Evolutionary conservation across 2,113 vertebrate species (phyloP), one percentile per base, ranked within the genome.

Genomic region (Athene noctua): DNA sequence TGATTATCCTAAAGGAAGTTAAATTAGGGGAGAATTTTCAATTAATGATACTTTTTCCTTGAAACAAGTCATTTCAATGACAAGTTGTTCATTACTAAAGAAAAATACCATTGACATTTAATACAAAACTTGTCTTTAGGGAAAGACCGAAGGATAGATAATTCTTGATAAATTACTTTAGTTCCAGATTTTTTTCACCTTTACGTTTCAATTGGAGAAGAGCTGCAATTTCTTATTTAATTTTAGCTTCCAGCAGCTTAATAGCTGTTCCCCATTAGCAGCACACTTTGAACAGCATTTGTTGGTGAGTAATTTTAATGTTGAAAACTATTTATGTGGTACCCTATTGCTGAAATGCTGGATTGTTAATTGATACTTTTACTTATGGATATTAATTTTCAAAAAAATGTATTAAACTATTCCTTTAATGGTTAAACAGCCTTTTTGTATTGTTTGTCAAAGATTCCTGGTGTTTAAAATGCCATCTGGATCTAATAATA

Each of bases 401-500:
- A 5, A 71, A 75, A 75, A 87, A 93, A 72, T 72, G 55, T 10
- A 15, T 66, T 66, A 26, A 80, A 92, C 73, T 55, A 73, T 38
- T 70, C 66, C 46, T 73, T 75, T 44, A 75, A 90, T 72, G 70
- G 81, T 77, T 88, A 82, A 94, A 29, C 63, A 86, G 71, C 81
- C 85, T 82, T 89, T 82, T 13, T 47, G 15, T 19, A 29, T 2
- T 77, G 66, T 73, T 90, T 62, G 92, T 42, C 84, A 86, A 44
- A 70, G 88, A 92, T 83, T 83, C 42, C 79, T 86, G 88, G 54
- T 90, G 79, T 83, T 95, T 91, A 11, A 80, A 90, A 51, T 83
- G 67, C 86, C 79, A 90, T 91, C 95, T 96, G 96, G 93, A 96
- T 96, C 62, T 82, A 93, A 96, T 96, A 93, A 83, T 23, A 26